Evolutionary conservation across 2,113 vertebrate species (phyloP).

Genomic region (Brachyhypopomus occidentalis): DNA sequence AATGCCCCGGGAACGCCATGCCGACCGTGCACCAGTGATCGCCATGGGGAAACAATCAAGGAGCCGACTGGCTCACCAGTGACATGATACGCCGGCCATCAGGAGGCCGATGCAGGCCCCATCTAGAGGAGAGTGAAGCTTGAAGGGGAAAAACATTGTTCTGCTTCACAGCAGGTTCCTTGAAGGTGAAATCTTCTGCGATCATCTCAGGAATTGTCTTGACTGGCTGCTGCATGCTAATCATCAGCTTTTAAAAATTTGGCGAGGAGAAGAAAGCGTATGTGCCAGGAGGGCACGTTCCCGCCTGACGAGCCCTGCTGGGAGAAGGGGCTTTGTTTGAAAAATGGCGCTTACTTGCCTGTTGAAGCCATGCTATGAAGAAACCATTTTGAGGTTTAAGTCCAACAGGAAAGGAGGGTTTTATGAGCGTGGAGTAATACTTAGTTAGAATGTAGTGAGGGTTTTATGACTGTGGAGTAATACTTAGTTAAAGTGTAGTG

Average conservation of each 20-base stretch:
- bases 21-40: conserved; percentile 40
- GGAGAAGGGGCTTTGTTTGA: background rate
- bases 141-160: background rate
- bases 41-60: conserved; percentile 52
- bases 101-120: background rate
- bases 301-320: background rate
- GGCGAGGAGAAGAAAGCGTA: background rate
- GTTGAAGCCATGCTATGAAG: background rate
- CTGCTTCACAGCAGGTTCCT: background rate
- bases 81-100: conserved; percentile 24
- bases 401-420: conserved; percentile 1
- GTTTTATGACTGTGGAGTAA: background rate
- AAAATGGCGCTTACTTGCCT: background rate
- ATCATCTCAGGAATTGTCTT: conserved; percentile 29
- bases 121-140: background rate
- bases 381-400: background rate
- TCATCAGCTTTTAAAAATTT: conserved; percentile 10
- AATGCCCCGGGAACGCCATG: background rate
- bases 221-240: background rate
- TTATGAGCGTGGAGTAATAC: background rate
- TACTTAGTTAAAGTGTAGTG: background rate
- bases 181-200: background rate
- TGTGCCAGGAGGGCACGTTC: background rate
- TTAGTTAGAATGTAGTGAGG: background rate
- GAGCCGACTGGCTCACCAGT: conserved; percentile 16